Evolutionary conservation across 2,797 vertebrate species (phyloP).

Genomic region (Chaetophractus vellerosus): DNA sequence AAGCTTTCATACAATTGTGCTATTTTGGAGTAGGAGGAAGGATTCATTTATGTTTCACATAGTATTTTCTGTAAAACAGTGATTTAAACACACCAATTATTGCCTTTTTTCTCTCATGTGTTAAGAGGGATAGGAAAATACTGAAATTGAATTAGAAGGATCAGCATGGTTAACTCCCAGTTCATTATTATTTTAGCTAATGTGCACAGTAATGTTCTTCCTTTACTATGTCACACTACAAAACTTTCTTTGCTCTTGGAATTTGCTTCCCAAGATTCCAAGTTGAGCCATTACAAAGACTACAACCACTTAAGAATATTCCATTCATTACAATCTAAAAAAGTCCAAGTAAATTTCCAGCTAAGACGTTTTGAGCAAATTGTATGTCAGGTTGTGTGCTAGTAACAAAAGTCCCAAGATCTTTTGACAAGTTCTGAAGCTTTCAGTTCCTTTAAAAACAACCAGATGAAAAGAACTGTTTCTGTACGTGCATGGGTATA

Average conservation of each 20-base stretch:
- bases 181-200: slow-evolving; percentile 59
- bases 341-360: slow-evolving; percentile 68
- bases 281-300: slow-evolving; percentile 20
- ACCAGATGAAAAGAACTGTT: slow-evolving; percentile 52
- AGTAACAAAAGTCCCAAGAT: slow-evolving; percentile 62
- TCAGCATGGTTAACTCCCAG: background rate
- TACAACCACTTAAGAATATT: slow-evolving; percentile 60
- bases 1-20: background rate
- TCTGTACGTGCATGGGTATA: background rate
- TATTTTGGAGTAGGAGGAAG: background rate
- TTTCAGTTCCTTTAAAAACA: slow-evolving; percentile 70
- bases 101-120: slow-evolving; percentile 35
- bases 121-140: background rate
- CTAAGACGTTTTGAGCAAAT: slow-evolving; percentile 72
- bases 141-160: background rate
- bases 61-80: slow-evolving; percentile 19
- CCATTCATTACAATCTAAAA: slow-evolving; percentile 26
- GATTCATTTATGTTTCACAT: background rate
- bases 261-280: slow-evolving; percentile 47
- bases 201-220: background rate
- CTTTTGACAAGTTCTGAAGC: slow-evolving; percentile 70
- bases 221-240: background rate
- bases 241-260: slow-evolving; percentile 41
- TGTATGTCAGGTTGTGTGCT: slow-evolving; percentile 64
- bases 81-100: background rate